phyloP scores from a whole-genome alignment of 1,140 invertebrate species.

The Heliconius hewitsoni region DNA sequence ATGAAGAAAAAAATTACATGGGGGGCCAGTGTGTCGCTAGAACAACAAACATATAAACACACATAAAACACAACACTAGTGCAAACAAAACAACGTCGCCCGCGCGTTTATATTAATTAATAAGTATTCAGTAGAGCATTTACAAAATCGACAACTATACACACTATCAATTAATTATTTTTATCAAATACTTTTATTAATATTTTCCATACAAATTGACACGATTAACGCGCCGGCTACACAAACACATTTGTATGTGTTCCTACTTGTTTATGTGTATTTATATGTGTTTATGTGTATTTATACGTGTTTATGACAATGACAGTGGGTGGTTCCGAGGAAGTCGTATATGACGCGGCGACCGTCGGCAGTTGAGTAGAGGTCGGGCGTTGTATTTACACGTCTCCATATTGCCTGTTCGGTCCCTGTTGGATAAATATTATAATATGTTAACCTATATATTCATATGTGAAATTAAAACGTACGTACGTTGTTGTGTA shows the following conservation, averaged over 20 bases:
- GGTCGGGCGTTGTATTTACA: conserved; percentile 1
- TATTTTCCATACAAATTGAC: conserved; percentile 44
- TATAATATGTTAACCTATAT: too few relatives aligned
- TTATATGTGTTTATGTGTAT: conserved; percentile 1
- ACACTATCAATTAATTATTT: conserved; percentile 34
- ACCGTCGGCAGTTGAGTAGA: conserved; percentile 7
- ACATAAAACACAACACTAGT: conserved; percentile 8
- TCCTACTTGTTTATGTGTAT: background rate
- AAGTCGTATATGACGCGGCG: background rate
- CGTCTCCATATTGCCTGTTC: background rate
- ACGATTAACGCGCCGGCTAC: conserved; percentile 20
- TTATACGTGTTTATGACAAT: conserved; percentile 3
- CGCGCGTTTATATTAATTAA: conserved; percentile 17
- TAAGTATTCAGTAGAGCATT: conserved; percentile 34
- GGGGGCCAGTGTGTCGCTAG: conserved; percentile 21
- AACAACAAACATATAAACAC: background rate
- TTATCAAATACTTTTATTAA: conserved; percentile 28
- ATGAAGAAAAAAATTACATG: background rate
- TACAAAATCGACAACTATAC: conserved; percentile 38
- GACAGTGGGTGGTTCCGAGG: background rate
- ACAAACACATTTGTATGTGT: conserved; percentile 14
- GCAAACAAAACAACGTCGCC: conserved; percentile 12
- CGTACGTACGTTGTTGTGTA: too few relatives aligned
- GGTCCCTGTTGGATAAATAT: background rate
- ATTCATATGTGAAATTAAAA: too few relatives aligned